Conservation (phyloP, 2,113 vertebrate species). For the Antennarius striatus region DNA sequence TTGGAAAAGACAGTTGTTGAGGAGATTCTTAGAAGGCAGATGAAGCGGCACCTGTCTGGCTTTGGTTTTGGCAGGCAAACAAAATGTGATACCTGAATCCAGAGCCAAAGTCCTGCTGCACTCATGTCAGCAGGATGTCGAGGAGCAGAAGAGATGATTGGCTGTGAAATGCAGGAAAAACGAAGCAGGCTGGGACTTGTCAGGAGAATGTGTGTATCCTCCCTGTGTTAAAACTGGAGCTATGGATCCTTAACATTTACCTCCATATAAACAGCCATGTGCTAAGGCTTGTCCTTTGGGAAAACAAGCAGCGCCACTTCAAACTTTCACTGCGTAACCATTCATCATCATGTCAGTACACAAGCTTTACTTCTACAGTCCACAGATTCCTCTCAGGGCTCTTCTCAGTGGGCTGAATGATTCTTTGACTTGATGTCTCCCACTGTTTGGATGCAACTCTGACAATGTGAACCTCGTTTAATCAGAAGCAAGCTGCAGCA, state of each 20-base stretch:
- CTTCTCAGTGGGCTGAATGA: background rate
- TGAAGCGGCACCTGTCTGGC: conserved; percentile 17
- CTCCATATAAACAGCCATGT: conserved; percentile 55
- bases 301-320: conserved; percentile 12
- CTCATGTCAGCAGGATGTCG: conserved; percentile 15
- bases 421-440: conserved; percentile 2
- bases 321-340: conserved; percentile 30
- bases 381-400: conserved; percentile 9
- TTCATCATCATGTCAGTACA: conserved; percentile 42
- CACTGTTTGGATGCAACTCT: background rate
- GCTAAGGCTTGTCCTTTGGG: conserved; percentile 49
- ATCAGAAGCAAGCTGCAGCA: too few species aligned
- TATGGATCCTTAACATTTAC: conserved; percentile 42
- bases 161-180: conserved; percentile 31
- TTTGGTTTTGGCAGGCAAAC: conserved; percentile 25
- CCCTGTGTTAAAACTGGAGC: conserved; percentile 30
- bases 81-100: conserved; percentile 19
- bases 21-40: conserved; percentile 1
- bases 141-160: conserved; percentile 31
- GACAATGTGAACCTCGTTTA: background rate
- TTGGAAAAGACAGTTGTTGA: conserved; percentile 20
- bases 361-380: conserved; percentile 26
- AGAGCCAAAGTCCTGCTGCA: conserved; percentile 30
- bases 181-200: conserved; percentile 69
- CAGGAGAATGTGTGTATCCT: conserved; percentile 46